Evolutionary conservation across 2,888 invertebrate species (phyloP).

Genomic region (Podabrus alpinus): DNA sequence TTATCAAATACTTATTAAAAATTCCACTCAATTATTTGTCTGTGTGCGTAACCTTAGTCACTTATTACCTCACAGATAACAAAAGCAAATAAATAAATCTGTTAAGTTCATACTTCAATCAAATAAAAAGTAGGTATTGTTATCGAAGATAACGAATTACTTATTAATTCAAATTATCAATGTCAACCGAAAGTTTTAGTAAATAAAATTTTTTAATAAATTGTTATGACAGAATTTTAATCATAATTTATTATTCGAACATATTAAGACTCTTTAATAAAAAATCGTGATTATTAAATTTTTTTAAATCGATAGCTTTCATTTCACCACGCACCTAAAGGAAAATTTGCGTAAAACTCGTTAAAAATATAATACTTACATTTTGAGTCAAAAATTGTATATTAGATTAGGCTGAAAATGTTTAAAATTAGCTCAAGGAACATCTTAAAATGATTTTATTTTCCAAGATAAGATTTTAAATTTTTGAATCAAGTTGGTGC

Average conservation of each 20-base stretch:
- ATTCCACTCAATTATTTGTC: background rate
- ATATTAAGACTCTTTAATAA: background rate
- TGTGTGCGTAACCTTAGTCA: background rate
- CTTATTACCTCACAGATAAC: background rate
- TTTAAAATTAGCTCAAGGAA: background rate
- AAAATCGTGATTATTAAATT: background rate
- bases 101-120: background rate
- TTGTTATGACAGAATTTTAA: background rate
- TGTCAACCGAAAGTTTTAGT: background rate
- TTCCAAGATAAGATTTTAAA: background rate
- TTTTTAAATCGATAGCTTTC: background rate
- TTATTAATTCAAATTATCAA: background rate
- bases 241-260: background rate
- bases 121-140: background rate
- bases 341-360: background rate
- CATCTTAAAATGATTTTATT: background rate
- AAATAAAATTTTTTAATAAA: background rate
- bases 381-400: background rate
- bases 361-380: background rate
- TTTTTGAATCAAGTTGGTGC: background rate
- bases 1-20: too few relatives aligned
- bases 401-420: background rate
- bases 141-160: background rate
- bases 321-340: background rate
- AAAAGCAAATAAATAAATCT: background rate